Conservation (phyloP, 2,113 vertebrate genomes). For the Hyaena hyaena region DNA sequence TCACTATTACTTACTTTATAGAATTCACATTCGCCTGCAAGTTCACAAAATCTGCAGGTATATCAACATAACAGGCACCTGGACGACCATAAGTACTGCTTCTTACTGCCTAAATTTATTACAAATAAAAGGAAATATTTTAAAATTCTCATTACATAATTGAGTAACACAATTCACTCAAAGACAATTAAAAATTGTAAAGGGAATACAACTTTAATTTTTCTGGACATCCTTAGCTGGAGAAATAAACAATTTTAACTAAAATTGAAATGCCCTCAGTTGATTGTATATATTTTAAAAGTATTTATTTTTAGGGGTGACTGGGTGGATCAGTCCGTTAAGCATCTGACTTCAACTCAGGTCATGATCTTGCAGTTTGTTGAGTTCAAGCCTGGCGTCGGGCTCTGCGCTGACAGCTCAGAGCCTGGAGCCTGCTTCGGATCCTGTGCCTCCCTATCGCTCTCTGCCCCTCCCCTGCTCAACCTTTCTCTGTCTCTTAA, state of each 20-base stretch:
- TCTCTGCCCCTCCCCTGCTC: too few species aligned
- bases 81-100: constrained; percentile 96
- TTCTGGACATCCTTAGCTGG: not conserved
- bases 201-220: constrained; percentile 45
- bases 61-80: constrained; percentile 96
- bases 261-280: constrained; percentile 24
- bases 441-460: too few species aligned
- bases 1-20: constrained; percentile 88
- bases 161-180: not conserved
- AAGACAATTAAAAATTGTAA: constrained; percentile 36
- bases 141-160: constrained; percentile 31
- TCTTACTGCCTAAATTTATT: constrained; percentile 91
- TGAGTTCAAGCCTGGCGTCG: too few species aligned
- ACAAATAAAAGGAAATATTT: constrained; percentile 7
- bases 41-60: constrained; percentile 95
- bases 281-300: constrained; percentile 45
- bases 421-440: too few species aligned
- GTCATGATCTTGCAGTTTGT: too few species aligned
- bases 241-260: constrained; percentile 12
- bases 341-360: too few species aligned
- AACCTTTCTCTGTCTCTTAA: too few species aligned
- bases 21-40: constrained; percentile 88
- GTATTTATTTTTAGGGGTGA: not conserved
- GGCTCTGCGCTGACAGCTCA: too few species aligned
- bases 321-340: too few species aligned